These are phyloP conservation scores for Hoplostethus atlanticus DNA, from an alignment of 2,797 vertebrate genomes.

Conservation along the genomic window DNA sequence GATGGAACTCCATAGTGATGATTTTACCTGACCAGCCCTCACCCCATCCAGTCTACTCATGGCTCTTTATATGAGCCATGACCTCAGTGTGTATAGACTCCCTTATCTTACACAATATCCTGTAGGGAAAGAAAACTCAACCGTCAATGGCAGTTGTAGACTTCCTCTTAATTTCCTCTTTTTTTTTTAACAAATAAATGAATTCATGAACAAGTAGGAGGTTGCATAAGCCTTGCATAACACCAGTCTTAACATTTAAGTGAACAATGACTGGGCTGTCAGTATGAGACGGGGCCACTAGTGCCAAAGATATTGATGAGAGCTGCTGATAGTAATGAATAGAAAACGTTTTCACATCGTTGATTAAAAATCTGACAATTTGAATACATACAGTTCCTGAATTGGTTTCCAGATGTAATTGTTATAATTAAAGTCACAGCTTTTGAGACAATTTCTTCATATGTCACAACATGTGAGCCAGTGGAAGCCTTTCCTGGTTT, in stretches of 20 bases:
- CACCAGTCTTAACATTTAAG: not conserved
- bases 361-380: not conserved
- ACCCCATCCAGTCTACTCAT: not conserved
- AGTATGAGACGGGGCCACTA: not conserved
- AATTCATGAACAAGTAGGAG: conserved; percentile 4
- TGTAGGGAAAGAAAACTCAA: not conserved
- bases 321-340: not conserved
- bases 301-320: conserved; percentile 1
- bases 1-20: not conserved
- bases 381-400: no score
- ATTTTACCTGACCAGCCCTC: not conserved
- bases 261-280: conserved; percentile 3
- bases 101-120: not conserved
- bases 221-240: conserved; percentile 15
- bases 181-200: not conserved
- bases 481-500: no score
- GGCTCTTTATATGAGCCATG: no score
- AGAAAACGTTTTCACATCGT: not conserved
- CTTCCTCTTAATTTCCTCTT: not conserved
- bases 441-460: no score
- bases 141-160: not conserved
- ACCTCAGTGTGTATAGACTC: not conserved
- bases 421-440: no score
- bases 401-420: no score
- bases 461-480: no score